Conservation (phyloP, 2,888 invertebrate genomes). For the Lithophane leautieri region DNA sequence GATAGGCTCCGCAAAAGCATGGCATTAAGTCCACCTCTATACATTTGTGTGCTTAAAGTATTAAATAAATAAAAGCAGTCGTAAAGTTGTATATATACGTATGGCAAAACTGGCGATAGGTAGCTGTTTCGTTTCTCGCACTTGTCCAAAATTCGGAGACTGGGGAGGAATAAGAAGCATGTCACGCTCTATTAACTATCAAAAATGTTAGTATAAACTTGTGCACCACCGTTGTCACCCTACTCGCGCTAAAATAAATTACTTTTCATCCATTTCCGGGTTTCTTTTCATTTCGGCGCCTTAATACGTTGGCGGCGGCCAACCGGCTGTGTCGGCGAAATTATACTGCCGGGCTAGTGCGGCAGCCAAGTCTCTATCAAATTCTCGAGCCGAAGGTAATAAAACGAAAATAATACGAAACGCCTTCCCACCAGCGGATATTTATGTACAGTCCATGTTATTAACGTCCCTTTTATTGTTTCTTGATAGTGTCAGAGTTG, state of each 20-base stretch:
- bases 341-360: conserved; percentile 83
- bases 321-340: conserved; percentile 83
- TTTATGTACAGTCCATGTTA: conserved; percentile 82
- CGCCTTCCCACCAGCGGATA: conserved; percentile 77
- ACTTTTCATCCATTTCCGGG: conserved; percentile 84
- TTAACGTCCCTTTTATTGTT: conserved; percentile 81
- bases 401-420: conserved; percentile 86
- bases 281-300: conserved; percentile 85
- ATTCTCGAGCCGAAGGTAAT: conserved; percentile 83
- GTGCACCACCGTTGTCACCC: conserved; percentile 72
- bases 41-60: too few relatives aligned
- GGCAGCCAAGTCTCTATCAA: conserved; percentile 87
- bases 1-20: neutral
- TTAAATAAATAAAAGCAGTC: too few relatives aligned
- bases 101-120: neutral
- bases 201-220: conserved; percentile 35
- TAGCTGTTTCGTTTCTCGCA: neutral
- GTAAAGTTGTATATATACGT: neutral
- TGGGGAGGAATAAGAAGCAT: neutral
- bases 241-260: conserved; percentile 81
- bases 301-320: conserved; percentile 82
- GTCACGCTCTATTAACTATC: neutral
- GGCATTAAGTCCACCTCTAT: too few relatives aligned
- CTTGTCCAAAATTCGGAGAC: neutral
- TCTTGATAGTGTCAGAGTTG: conserved; percentile 65